These are phyloP conservation scores for Orussus abietinus DNA, from an alignment of 1,140 invertebrate genomes.

Conservation along the genomic window DNA sequence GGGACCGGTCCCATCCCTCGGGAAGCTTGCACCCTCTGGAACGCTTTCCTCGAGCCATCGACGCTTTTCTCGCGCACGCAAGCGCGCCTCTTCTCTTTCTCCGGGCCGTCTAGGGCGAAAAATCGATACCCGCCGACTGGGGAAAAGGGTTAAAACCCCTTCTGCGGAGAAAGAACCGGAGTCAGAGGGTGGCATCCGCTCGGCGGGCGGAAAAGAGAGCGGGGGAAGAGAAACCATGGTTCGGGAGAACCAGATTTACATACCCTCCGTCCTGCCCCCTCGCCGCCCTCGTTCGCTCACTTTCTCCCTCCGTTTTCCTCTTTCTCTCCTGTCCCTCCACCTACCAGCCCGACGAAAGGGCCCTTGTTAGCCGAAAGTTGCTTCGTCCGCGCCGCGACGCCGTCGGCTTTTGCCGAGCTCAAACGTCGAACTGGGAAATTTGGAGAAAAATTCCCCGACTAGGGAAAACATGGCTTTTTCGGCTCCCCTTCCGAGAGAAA, in stretches of 20 bases:
- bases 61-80: too few relatives aligned
- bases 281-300: too few relatives aligned
- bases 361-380: slow-evolving; percentile 47
- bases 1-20: too few relatives aligned
- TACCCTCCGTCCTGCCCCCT: slow-evolving; percentile 34
- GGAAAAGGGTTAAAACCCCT: slow-evolving; percentile 51
- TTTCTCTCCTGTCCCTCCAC: too few relatives aligned
- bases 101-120: slow-evolving; percentile 42
- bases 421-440: slow-evolving; percentile 27
- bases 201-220: slow-evolving; percentile 16
- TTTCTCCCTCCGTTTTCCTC: too few relatives aligned
- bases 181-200: slow-evolving; percentile 23
- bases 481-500: too few relatives aligned
- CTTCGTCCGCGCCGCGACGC: slow-evolving; percentile 38
- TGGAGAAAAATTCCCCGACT: too few relatives aligned
- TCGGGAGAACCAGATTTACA: slow-evolving; percentile 43
- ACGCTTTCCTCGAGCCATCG: too few relatives aligned
- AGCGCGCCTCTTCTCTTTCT: too few relatives aligned
- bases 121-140: slow-evolving; percentile 46
- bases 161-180: slow-evolving; percentile 34
- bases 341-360: too few relatives aligned
- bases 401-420: slow-evolving; percentile 32
- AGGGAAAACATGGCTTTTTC: too few relatives aligned
- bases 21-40: too few relatives aligned
- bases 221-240: slow-evolving; percentile 18